These are phyloP conservation scores for Spea hammondii DNA, from an alignment of 2,797 vertebrate genomes.

Conservation along the genomic window DNA sequence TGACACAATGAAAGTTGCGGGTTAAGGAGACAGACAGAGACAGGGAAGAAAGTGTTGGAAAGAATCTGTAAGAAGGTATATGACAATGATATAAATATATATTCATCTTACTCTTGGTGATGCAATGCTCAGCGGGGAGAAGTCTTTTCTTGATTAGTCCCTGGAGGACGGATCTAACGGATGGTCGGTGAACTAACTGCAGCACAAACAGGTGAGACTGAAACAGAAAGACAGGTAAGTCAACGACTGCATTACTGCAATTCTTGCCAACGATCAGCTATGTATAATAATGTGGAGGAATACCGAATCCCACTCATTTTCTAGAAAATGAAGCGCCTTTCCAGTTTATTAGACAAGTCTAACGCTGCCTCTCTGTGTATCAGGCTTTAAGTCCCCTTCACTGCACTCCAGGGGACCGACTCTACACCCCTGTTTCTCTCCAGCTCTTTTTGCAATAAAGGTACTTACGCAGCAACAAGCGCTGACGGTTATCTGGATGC, in stretches of 20 bases:
- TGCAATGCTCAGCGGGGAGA: constrained; percentile 88
- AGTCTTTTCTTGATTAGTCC: constrained; percentile 92
- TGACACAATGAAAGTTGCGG: not conserved
- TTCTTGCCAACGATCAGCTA: too few species aligned
- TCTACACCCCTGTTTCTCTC: too few species aligned
- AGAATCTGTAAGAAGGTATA: too few species aligned
- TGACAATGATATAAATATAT: too few species aligned
- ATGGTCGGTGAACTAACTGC: constrained; percentile 87
- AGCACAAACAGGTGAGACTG: constrained; percentile 93
- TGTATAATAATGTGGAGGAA: too few species aligned
- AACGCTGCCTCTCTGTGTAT: too few species aligned
- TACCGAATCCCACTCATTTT: too few species aligned
- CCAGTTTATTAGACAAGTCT: too few species aligned
- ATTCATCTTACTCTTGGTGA: constrained; percentile 83
- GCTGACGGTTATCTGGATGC: constrained; percentile 94
- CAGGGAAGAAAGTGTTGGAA: not conserved
- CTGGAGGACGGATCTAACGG: constrained; percentile 88
- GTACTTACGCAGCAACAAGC: constrained; percentile 94
- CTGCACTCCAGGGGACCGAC: too few species aligned
- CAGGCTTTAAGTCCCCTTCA: not conserved
- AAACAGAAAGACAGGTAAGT: not conserved
- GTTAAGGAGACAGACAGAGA: accelerated
- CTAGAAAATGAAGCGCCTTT: too few species aligned
- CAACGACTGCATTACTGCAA: not conserved
- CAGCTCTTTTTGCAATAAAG: too few species aligned